Base-by-base conservation (phyloP, 2,113 vertebrate species). In the Microcebus griseorufus region DNA sequence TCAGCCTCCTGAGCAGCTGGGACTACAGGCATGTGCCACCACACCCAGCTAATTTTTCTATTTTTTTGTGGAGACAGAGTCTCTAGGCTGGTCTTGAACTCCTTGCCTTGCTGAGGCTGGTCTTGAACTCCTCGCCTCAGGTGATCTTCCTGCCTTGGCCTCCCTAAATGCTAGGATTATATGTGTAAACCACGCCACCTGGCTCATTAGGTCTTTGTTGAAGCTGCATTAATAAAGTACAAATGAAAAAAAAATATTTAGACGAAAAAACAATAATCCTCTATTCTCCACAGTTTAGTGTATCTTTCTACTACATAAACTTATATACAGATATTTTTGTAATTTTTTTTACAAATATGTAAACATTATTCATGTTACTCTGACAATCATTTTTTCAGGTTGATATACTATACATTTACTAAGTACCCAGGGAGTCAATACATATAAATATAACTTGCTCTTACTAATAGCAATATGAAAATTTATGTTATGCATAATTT, bases 391-490 rank as follows among this genome's bases (percentile, higher is more conserved):
- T 90, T 95, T 83, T 32, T 29, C 9, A 90, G 32, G 1, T 93
- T 67, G 34, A 81, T 78, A 85, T 55, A 55, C 1, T 18, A 55
- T 79, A 42, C 4, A 48, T 64, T 73, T 62, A 14, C 18, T 78
- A 73, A 90, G 45, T 83, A 82, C 13, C 18, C 2, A 58, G 69
- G 5, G 69, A 29, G 37, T 37, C 48, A 84, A 67, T 51, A 45
- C 18, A 81, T 93, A 9, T 76, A 29, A 14, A n/a, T 58, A 42
- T 87, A 84, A 39, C 11, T 92, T 94, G 82, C 78, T 75, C 32
- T 83, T 69, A 17, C 27, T 92, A 37, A 88, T 37, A 96, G 7
- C 5, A 39, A 90, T 72, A 75, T 78, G 39, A 86, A 91, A 83
- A 78, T 34, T n/a, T 58, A 20, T 87, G 16, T 13, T 55, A 70